phyloP scores from a whole-genome alignment of 2,888 invertebrate species.

The Oscheius onirici region DNA sequence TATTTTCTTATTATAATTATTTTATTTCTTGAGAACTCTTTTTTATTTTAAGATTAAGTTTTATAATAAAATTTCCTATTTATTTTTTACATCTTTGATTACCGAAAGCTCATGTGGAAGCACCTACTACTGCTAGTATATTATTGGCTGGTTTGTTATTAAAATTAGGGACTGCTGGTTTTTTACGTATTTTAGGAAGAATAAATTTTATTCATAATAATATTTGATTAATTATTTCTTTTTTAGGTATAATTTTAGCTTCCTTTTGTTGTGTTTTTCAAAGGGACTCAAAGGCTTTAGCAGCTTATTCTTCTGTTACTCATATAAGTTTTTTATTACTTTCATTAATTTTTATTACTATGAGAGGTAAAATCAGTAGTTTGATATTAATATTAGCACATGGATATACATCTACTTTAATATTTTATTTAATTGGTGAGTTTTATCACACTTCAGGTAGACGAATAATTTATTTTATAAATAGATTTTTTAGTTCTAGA shows the following conservation, averaged over 20 bases:
- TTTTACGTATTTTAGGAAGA: conserved; percentile 57
- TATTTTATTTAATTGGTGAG: conserved; percentile 56
- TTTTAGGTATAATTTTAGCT: conserved; percentile 56
- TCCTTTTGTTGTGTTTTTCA: conserved; percentile 58
- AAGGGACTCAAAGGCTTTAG: conserved; percentile 58
- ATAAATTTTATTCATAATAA: conserved; percentile 54
- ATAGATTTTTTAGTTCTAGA: conserved; percentile 53
- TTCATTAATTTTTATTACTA: conserved; percentile 46
- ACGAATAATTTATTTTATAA: conserved; percentile 58
- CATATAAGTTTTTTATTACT: conserved; percentile 55
- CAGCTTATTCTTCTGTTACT: conserved; percentile 55
- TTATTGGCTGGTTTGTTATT: conserved; percentile 57
- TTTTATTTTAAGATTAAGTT: conserved; percentile 55
- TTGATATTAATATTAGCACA: conserved; percentile 54
- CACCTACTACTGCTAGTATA: conserved; percentile 63
- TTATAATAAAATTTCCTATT: conserved; percentile 56
- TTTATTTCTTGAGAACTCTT: conserved; percentile 53
- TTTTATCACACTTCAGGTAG: conserved; percentile 51
- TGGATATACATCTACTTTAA: conserved; percentile 55
- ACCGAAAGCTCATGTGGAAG: conserved; percentile 64
- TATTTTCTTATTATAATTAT: conserved; percentile 55
- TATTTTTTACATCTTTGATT: conserved; percentile 77
- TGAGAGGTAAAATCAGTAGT: conserved; percentile 48
- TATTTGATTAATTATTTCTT: conserved; percentile 52
- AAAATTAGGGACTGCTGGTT: conserved; percentile 60